Conservation (phyloP, 2,888 invertebrate genomes). For the Ctenicera cuprea region DNA sequence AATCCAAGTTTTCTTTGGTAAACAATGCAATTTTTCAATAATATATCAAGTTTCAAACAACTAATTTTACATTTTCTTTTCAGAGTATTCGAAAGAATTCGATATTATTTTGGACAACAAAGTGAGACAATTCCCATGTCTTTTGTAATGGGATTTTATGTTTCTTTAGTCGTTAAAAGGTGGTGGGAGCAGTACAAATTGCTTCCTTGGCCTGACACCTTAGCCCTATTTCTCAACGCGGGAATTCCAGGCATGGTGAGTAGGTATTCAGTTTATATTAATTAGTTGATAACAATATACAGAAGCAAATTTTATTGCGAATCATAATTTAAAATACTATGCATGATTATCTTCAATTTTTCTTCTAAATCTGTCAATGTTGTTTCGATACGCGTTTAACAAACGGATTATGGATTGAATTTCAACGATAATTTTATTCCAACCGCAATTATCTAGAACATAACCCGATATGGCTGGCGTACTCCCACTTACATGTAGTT, state of each 20-base stretch:
- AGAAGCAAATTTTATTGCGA: too few relatives aligned
- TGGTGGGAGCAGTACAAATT: constrained; percentile 98
- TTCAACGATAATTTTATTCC: too few relatives aligned
- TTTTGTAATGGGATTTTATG: constrained; percentile 96
- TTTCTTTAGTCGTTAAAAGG: constrained; percentile 91
- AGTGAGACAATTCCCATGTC: constrained; percentile 95
- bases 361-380: too few relatives aligned
- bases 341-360: too few relatives aligned
- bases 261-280: constrained; percentile 68
- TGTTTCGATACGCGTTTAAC: background rate
- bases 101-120: constrained; percentile 90
- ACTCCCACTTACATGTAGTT: too few relatives aligned
- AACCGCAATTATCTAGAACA: too few relatives aligned
- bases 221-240: constrained; percentile 93
- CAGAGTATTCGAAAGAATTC: constrained; percentile 92
- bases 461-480: too few relatives aligned
- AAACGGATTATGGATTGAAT: too few relatives aligned
- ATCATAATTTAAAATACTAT: too few relatives aligned
- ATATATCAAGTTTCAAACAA: too few relatives aligned
- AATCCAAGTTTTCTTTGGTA: background rate
- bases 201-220: constrained; percentile 95
- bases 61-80: constrained; percentile 62
- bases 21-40: background rate
- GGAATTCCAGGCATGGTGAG: constrained; percentile 93
- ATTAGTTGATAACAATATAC: too few relatives aligned